These are phyloP conservation scores for Chymomyza fuscimana DNA, from an alignment of 2,888 invertebrate species.

Conservation along the genomic window DNA sequence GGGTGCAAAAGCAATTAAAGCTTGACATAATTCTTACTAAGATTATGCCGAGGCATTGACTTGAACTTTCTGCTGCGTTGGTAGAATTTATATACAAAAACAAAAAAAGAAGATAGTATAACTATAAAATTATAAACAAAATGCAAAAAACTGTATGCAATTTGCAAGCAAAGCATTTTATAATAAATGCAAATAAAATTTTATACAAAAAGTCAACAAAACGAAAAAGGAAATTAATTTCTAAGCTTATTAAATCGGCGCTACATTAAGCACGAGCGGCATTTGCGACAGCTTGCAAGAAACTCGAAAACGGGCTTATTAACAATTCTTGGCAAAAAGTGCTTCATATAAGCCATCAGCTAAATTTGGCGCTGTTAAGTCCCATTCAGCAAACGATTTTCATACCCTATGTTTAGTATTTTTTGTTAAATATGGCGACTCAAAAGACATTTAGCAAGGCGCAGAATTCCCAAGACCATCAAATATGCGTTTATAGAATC, in stretches of 20 bases:
- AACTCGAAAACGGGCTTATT: too few relatives aligned
- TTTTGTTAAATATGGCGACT: too few relatives aligned
- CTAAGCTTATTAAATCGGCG: slow-evolving; percentile 10
- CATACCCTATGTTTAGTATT: too few relatives aligned
- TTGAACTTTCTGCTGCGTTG: slow-evolving; percentile 74
- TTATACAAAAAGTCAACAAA: slow-evolving; percentile 20
- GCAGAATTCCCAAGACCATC: too few relatives aligned
- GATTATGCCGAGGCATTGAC: slow-evolving; percentile 57
- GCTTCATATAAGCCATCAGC: too few relatives aligned
- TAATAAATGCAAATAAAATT: slow-evolving; percentile 27
- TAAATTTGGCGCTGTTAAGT: too few relatives aligned
- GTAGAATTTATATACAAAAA: slow-evolving; percentile 77
- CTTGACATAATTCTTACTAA: slow-evolving; percentile 55
- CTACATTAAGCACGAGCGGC: slow-evolving; percentile 19
- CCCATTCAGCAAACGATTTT: too few relatives aligned
- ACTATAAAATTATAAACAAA: slow-evolving; percentile 59
- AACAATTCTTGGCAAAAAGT: too few relatives aligned
- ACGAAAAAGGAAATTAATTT: slow-evolving; percentile 29
- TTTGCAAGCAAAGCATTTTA: slow-evolving; percentile 48
- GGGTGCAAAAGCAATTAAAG: slow-evolving; percentile 13
- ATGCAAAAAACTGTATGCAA: background rate
- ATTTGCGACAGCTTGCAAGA: background rate
- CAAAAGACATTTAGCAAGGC: too few relatives aligned
- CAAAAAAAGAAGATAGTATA: slow-evolving; percentile 74
- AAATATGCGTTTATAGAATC: too few relatives aligned